A percentile compares a stretch with the other conserved stretches of the same genome.
These are phyloP conservation scores for Brachypteracias leptosomus DNA, from an alignment of 2,113 vertebrate genomes.

Conservation along the genomic window DNA sequence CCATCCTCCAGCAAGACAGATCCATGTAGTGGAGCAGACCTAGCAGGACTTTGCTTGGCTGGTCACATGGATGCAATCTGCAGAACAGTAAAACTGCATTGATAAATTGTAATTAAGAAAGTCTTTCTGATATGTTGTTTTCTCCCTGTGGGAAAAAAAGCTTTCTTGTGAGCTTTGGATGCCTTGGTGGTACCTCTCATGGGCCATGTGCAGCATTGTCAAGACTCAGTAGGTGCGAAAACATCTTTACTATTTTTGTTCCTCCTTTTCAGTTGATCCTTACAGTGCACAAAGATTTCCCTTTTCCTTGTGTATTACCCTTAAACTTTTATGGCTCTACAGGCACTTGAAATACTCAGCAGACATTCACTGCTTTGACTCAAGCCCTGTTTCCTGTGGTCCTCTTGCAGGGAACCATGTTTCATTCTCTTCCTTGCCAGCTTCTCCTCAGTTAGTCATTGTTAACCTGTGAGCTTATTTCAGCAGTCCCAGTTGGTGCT, in stretches of 20 bases:
- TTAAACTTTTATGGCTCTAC: background rate
- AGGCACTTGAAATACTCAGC: background rate
- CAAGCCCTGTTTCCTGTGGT: background rate
- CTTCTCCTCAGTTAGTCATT: background rate
- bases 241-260: background rate
- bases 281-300: background rate
- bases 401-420: background rate
- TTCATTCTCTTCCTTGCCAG: background rate
- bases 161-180: background rate
- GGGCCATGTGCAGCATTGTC: rapidly evolving
- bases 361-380: background rate
- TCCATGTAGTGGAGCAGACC: background rate
- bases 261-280: background rate
- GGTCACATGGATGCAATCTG: background rate
- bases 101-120: background rate
- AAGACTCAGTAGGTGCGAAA: background rate
- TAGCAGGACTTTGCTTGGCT: background rate
- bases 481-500: background rate
- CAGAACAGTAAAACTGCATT: background rate
- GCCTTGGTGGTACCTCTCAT: background rate
- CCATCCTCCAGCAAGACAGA: background rate
- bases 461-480: background rate
- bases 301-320: background rate
- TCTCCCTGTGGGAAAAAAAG: rapidly evolving
- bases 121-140: background rate